Evolutionary conservation across 2,113 vertebrate species (phyloP).

Genomic region (Heptranchias perlo): DNA sequence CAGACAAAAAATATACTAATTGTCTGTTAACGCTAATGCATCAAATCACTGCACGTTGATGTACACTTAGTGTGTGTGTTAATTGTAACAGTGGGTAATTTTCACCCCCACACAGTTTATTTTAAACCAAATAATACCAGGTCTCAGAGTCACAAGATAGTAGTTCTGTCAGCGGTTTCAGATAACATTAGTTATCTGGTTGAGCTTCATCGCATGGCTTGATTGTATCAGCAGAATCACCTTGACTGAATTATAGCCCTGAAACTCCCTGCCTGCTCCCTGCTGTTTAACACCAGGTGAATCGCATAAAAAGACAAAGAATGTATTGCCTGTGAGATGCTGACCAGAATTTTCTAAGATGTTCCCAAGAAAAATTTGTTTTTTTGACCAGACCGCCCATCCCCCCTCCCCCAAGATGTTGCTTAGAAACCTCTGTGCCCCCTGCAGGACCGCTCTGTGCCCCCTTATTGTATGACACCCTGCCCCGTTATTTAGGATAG

Average conservation of each 20-base stretch:
- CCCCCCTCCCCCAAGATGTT: not conserved
- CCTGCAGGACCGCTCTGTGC: not conserved
- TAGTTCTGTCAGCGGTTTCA: not conserved
- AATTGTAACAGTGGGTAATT: not conserved
- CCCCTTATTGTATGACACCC: not conserved
- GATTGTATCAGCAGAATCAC: not conserved
- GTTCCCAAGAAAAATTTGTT: not conserved
- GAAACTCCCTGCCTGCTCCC: not conserved
- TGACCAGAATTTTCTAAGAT: not conserved
- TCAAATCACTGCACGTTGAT: constrained; percentile 16
- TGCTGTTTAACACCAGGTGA: not conserved
- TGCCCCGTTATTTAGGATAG: not conserved
- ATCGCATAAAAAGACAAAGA: not conserved
- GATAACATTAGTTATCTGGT: not conserved
- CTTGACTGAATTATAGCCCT: not conserved
- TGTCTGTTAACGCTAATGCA: not conserved
- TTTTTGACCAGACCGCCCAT: not conserved
- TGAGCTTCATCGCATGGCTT: not conserved
- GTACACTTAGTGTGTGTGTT: not conserved
- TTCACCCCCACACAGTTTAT: constrained; percentile 16
- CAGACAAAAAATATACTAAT: not conserved
- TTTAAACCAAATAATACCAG: constrained; percentile 11
- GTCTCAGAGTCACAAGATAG: not conserved
- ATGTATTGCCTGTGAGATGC: not conserved
- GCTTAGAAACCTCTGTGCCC: not conserved